A percentile compares a stretch with the other conserved stretches of the same genome.
Evolutionary conservation across 2,113 vertebrate genomes (phyloP).

Genomic region (Pseudorectes ferrugineus): DNA sequence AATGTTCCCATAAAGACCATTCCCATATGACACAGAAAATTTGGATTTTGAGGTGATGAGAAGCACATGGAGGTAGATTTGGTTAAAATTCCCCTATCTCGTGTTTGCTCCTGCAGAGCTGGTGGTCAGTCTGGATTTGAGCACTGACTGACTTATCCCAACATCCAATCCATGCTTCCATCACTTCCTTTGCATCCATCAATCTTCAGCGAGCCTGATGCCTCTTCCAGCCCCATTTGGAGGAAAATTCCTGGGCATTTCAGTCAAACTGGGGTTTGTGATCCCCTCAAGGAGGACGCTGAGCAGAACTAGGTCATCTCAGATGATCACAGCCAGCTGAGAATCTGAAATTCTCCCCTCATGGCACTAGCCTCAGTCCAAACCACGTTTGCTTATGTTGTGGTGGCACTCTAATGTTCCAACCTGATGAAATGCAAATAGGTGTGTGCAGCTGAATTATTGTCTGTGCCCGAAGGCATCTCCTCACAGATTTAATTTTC

Average conservation of each 20-base stretch:
- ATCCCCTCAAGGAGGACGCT: rapidly evolving
- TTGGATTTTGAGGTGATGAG: background rate
- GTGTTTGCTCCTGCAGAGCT: background rate
- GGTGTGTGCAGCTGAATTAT: background rate
- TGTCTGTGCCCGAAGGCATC: background rate
- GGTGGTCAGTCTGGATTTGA: background rate
- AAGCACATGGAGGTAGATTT: background rate
- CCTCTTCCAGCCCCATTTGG: background rate
- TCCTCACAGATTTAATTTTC: background rate
- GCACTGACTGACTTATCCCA: background rate
- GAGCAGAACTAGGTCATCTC: background rate
- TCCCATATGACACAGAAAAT: background rate
- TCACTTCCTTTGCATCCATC: background rate
- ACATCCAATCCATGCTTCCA: background rate
- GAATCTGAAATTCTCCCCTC: background rate
- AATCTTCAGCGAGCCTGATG: background rate
- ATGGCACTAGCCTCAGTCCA: too few relatives aligned
- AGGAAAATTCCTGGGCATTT: background rate
- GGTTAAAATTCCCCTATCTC: rapidly evolving
- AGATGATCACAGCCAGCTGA: background rate
- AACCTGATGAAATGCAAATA: background rate
- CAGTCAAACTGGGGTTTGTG: background rate
- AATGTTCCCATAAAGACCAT: background rate
- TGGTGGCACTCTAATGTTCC: background rate
- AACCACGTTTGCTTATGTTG: background rate